phyloP scores from a whole-genome alignment of 2,888 invertebrate species.

The Drosophila macrothrix region DNA sequence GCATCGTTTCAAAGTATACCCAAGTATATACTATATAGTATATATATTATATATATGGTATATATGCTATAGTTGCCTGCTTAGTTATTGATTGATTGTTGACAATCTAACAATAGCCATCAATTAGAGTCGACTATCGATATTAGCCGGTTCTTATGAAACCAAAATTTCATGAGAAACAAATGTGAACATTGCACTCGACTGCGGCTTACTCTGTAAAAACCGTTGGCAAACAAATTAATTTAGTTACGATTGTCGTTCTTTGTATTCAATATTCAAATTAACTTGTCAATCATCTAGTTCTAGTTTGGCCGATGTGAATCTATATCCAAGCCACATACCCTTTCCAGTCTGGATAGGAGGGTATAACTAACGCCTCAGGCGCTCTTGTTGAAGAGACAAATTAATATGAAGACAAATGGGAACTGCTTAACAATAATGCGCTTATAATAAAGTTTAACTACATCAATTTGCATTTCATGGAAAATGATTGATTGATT shows the following conservation, averaged over 20 bases:
- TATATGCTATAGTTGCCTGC: neutral
- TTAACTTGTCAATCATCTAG: neutral
- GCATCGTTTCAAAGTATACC: neutral
- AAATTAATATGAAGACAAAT: neutral
- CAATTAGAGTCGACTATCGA: neutral
- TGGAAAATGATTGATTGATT: neutral
- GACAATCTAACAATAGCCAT: neutral
- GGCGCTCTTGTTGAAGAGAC: neutral
- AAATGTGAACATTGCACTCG: neutral
- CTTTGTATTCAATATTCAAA: neutral
- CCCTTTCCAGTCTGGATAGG: neutral
- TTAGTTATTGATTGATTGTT: neutral
- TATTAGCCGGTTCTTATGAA: conserved; percentile 3
- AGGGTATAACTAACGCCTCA: neutral
- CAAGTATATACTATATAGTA: neutral
- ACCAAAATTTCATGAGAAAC: neutral
- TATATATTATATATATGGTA: too few relatives aligned
- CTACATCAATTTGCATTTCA: neutral
- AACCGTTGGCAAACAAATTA: neutral
- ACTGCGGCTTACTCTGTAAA: neutral
- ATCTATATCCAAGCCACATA: neutral
- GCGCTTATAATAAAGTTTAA: neutral
- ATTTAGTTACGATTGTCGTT: neutral
- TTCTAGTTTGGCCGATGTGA: neutral
- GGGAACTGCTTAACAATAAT: neutral